A percentile compares a stretch with the other conserved stretches of the same genome.
phyloP scores from a whole-genome alignment of 1,140 invertebrate species.

The Drosophila punjabiensis region DNA sequence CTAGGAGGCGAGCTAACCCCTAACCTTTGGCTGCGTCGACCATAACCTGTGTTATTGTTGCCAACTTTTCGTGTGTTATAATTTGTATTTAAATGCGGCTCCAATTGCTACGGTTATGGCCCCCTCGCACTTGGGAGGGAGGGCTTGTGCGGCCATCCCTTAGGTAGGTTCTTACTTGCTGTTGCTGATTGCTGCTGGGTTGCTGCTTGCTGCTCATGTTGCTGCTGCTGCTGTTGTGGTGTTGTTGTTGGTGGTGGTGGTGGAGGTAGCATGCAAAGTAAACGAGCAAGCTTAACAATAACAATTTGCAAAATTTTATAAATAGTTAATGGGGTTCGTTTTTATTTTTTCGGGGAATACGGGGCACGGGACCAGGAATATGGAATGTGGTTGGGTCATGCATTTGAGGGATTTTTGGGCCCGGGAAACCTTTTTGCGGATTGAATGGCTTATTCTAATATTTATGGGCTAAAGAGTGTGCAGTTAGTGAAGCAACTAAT shows the following conservation, averaged over 20 bases:
- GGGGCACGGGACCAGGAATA: background rate
- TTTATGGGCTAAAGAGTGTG: constrained; percentile 48
- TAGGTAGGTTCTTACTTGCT: constrained; percentile 46
- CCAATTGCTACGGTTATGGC: constrained; percentile 34
- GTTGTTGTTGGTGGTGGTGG: constrained; percentile 56
- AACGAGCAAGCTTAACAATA: constrained; percentile 80
- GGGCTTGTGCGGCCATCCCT: constrained; percentile 21
- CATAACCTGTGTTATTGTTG: constrained; percentile 55
- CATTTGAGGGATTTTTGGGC: constrained; percentile 28
- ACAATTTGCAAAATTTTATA: constrained; percentile 81
- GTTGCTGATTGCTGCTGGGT: constrained; percentile 50
- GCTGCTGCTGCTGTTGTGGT: constrained; percentile 51
- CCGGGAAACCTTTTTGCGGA: constrained; percentile 43
- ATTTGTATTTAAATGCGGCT: constrained; percentile 79
- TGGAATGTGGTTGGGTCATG: constrained; percentile 25
- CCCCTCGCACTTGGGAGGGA: background rate
- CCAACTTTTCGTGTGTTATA: constrained; percentile 63
- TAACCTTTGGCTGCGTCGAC: constrained; percentile 28
- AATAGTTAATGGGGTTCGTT: constrained; percentile 71
- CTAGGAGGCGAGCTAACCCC: constrained; percentile 18
- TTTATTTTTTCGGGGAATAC: constrained; percentile 24
- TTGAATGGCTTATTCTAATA: constrained; percentile 53
- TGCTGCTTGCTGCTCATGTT: constrained; percentile 56
- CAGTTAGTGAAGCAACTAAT: constrained; percentile 44
- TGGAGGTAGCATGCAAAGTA: constrained; percentile 74